A percentile compares a stretch with the other conserved stretches of the same genome.
Conservation (phyloP, 2,888 invertebrate species). For the Caradrina clavipalpis region DNA sequence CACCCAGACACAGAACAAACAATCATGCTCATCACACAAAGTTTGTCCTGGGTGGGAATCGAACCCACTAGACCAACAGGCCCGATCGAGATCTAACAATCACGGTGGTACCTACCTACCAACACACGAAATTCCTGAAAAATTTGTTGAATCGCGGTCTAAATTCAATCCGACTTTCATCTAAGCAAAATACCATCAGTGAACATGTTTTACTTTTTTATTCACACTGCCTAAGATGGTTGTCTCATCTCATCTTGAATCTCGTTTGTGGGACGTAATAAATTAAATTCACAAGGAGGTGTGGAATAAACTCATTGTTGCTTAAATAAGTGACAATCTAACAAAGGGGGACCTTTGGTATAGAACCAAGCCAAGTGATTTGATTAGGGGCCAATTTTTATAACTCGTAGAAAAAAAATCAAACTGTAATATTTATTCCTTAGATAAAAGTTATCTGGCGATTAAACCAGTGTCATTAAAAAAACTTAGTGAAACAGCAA, state of each 20-base stretch:
- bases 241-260: conserved; percentile 66
- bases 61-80: too few species aligned
- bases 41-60: too few species aligned
- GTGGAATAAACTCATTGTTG: conserved; percentile 62
- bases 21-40: too few species aligned
- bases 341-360: neutral
- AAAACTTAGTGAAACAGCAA: too few species aligned
- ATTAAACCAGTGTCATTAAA: too few species aligned
- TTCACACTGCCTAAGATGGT: conserved; percentile 39
- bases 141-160: neutral
- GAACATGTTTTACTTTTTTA: conserved; percentile 29
- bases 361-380: neutral
- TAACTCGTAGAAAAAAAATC: too few species aligned
- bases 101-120: too few species aligned
- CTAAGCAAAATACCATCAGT: conserved; percentile 7
- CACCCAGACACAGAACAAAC: too few species aligned
- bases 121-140: too few species aligned
- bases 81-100: too few species aligned
- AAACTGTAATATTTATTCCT: too few species aligned
- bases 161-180: conserved; percentile 13
- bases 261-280: conserved; percentile 75
- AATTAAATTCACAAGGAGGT: conserved; percentile 80
- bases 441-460: too few species aligned
- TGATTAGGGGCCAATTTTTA: neutral
- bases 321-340: conserved; percentile 63